These are phyloP conservation scores for Camponotus vicinus DNA, from an alignment of 1,140 invertebrate species.

Conservation along the genomic window DNA sequence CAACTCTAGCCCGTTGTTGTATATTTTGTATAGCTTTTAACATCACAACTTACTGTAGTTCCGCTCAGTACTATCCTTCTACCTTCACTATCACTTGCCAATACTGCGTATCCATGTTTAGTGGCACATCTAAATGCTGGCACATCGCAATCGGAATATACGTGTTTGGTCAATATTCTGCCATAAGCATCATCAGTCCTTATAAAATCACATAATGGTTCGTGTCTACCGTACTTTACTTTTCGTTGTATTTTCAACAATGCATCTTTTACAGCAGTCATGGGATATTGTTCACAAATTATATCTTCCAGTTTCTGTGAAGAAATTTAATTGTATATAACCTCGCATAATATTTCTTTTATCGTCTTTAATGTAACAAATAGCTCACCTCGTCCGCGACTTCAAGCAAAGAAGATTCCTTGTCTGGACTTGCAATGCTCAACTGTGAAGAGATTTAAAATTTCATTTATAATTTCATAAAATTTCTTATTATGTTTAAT, in stretches of 20 bases:
- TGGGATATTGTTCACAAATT: too few species aligned
- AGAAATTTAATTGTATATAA: neutral
- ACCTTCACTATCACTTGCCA: constrained; percentile 90
- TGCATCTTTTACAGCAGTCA: constrained; percentile 85
- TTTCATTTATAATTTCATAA: neutral
- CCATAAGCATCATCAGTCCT: constrained; percentile 71
- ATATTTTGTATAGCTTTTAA: neutral
- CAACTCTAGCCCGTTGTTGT: neutral
- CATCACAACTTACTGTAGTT: constrained; percentile 83
- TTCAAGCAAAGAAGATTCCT: neutral
- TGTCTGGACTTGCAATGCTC: neutral
- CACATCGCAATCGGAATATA: constrained; percentile 85
- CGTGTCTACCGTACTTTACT: too few species aligned
- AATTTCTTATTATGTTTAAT: neutral
- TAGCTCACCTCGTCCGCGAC: neutral
- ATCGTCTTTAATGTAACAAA: too few species aligned
- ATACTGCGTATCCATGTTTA: constrained; percentile 95
- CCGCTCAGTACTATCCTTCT: constrained; percentile 88
- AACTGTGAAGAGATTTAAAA: neutral
- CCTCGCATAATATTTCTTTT: too few species aligned
- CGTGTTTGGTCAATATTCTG: constrained; percentile 72
- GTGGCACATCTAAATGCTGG: constrained; percentile 96
- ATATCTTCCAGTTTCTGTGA: too few species aligned
- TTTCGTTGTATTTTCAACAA: constrained; percentile 70
- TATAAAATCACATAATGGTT: too few species aligned